Evolutionary conservation across 2,797 vertebrate genomes (phyloP).

Genomic region (Paratrypauchen microcephalus): DNA sequence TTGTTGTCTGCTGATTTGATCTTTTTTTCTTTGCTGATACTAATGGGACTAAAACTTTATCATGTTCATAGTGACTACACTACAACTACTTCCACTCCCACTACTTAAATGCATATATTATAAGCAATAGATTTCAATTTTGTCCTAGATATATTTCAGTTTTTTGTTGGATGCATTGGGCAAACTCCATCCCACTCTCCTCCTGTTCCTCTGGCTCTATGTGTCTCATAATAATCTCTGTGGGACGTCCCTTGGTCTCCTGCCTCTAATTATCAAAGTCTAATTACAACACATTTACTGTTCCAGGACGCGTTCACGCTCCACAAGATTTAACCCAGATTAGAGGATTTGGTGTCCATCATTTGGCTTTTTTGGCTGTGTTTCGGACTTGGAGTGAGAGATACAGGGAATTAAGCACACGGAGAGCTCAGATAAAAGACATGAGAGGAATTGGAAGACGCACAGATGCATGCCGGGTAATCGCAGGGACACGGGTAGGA

Average conservation of each 20-base stretch:
- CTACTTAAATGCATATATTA: neutral
- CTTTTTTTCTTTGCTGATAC: too few relatives aligned
- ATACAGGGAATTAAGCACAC: neutral
- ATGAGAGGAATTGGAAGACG: constrained; percentile 5
- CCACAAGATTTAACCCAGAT: constrained; percentile 55
- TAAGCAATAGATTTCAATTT: neutral
- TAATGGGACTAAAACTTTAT: too few relatives aligned
- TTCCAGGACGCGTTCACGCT: constrained; percentile 62
- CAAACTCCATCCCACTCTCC: constrained; percentile 65
- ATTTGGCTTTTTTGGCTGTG: constrained; percentile 37
- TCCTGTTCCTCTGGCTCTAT: constrained; percentile 62
- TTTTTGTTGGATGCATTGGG: constrained; percentile 19
- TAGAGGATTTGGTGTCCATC: constrained; percentile 58
- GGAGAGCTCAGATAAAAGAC: constrained; percentile 21
- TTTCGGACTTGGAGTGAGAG: constrained; percentile 21
- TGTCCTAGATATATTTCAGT: neutral
- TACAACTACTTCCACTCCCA: neutral
- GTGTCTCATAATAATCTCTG: constrained; percentile 64
- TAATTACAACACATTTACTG: constrained; percentile 66
- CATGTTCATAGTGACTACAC: too few relatives aligned
- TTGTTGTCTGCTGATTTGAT: too few relatives aligned
- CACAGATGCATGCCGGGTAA: constrained; percentile 21
- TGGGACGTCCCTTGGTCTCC: constrained; percentile 57
- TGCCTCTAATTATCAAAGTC: constrained; percentile 66
- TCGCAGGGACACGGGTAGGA: neutral